Base-by-base conservation (phyloP, 2,113 vertebrate species). In the Agapornis roseicollis region DNA sequence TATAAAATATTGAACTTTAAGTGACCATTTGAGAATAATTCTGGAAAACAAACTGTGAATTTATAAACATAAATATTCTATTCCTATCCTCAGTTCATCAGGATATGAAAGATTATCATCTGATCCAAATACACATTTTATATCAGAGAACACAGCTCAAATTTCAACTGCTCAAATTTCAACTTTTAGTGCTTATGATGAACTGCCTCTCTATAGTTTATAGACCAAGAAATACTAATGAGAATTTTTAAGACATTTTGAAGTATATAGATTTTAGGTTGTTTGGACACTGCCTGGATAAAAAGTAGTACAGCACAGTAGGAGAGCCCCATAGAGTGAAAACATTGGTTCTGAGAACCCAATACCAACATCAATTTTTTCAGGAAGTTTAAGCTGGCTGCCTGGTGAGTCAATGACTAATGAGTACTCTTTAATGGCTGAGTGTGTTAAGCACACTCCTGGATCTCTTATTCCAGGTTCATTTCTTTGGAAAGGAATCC, bases 1-100 rank as follows among this genome's bases (percentile, higher is more conserved):
- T 24, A 64, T 41, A 79, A 95, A 85, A 46, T 71, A 73, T 19
- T 77, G 89, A 89, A 84, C 49, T 83, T 93, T 86, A 86, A 90
- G 76, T 93, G 94, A 95, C 65, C 85, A 79, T 52, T 74, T 22
- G 82, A 95, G 79, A 93, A 91, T 90, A 81, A 77, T 31, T 82
- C 63, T 12, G 11, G 53, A 93, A 94, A 95, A 70, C 18, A 77
- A 90, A 77, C 50, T 39, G 58, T 85, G 58, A 77, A 77, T 89
- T 89, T 65, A 55, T 69, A 89, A 87, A 55, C 39, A 56, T 25
- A 69, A 82, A 72, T 80, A 85, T 74, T 91, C 50, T 24, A 29
- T 47, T 85, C 44, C 35, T 17, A 47, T 65, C 33, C 53, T 70
- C 85, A 66, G 50, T n/a, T 92, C 72, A 81, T 46, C 78, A 56